Base-by-base conservation (phyloP, 2,888 invertebrate species). In the Melanotus villosus region DNA sequence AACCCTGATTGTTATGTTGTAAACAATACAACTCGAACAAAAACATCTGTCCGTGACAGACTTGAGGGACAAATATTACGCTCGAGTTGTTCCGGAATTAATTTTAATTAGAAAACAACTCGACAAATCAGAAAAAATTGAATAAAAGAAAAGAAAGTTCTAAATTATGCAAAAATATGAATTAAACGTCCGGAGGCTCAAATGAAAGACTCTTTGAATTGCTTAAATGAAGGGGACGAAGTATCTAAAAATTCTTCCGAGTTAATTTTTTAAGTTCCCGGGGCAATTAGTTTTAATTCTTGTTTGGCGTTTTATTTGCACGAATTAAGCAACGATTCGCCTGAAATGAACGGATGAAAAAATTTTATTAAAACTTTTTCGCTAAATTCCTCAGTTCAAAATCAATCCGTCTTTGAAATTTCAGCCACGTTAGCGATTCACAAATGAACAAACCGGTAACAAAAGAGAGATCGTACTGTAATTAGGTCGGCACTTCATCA, bases 101-200 rank as follows among this genome's bases (percentile, higher is more conserved):
- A n/a, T 14, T 47, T 47, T 47, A 47, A 47, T 47, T 47, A 47
- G 23, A 14, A 26, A 47, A 47, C 23, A 47, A 12, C 47, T 26
- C 47, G 1, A 26, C 19, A 19, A 43, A 43, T 19, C 19, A 18
- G 4, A 6, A 12, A 21, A 26, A 47, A 47, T 23, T 47, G 47
- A 12, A 12, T 2, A 26, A 12, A 5, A 47, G 23, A 21, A 47
- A 21, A 26, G 10, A 47, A 47, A 21, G 6, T 19, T 19, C 2
- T 19, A 47, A 47, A 26, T 26, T 12, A 16, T 16, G 41, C 16
- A 14, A 41, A 16, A 41, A 16, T 41, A 5, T 14, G 18, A 41
- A 16, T 41, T 41, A 41, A 41, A 16, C 14, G 34, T 2, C 2
- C 5, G 34, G 12, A 5, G n/a, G 2, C 12, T 12, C 34, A n/a